phyloP scores from a whole-genome alignment of 2,888 invertebrate species.

The Bombylius discolor region DNA sequence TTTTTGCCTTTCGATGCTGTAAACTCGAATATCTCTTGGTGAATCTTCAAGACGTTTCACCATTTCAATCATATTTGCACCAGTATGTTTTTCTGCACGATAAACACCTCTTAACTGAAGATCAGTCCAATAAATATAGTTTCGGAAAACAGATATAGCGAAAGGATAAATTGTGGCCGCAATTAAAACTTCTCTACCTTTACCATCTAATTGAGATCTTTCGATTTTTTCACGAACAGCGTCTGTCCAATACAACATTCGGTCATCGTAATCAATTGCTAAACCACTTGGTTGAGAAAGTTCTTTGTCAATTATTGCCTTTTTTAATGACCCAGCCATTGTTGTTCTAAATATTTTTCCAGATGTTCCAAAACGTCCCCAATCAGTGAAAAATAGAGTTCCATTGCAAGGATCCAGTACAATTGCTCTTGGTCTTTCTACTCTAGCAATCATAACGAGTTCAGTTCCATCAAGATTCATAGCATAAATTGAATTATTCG shows the following conservation, averaged over 20 bases:
- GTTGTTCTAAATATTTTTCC: slow-evolving; percentile 91
- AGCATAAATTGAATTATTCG: slow-evolving; percentile 85
- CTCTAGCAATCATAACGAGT: slow-evolving; percentile 81
- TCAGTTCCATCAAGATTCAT: slow-evolving; percentile 84
- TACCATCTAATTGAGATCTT: slow-evolving; percentile 75
- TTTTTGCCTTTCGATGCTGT: slow-evolving; percentile 60
- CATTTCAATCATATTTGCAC: slow-evolving; percentile 86
- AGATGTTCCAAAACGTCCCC: slow-evolving; percentile 85
- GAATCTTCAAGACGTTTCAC: slow-evolving; percentile 86
- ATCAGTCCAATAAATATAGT: slow-evolving; percentile 95
- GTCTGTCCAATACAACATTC: slow-evolving; percentile 93
- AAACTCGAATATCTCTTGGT: slow-evolving; percentile 84
- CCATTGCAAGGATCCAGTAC: slow-evolving; percentile 96
- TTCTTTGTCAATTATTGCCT: slow-evolving; percentile 77
- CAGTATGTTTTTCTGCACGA: slow-evolving; percentile 93
- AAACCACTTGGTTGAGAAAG: slow-evolving; percentile 91
- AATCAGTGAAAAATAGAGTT: slow-evolving; percentile 88
- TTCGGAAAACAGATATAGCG: slow-evolving; percentile 78
- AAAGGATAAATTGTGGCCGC: slow-evolving; percentile 91
- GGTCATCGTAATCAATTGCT: slow-evolving; percentile 89
- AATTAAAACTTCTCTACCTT: slow-evolving; percentile 68
- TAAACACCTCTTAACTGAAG: slow-evolving; percentile 86
- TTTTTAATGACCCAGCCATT: slow-evolving; percentile 88
- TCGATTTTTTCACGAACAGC: slow-evolving; percentile 93
- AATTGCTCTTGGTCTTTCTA: slow-evolving; percentile 86